Percentiles rank a stretch among this genome's conserved stretches.
These are phyloP conservation scores for Rhynchotus rufescens DNA, from an alignment of 2,797 vertebrate genomes.

Conservation along the genomic window DNA sequence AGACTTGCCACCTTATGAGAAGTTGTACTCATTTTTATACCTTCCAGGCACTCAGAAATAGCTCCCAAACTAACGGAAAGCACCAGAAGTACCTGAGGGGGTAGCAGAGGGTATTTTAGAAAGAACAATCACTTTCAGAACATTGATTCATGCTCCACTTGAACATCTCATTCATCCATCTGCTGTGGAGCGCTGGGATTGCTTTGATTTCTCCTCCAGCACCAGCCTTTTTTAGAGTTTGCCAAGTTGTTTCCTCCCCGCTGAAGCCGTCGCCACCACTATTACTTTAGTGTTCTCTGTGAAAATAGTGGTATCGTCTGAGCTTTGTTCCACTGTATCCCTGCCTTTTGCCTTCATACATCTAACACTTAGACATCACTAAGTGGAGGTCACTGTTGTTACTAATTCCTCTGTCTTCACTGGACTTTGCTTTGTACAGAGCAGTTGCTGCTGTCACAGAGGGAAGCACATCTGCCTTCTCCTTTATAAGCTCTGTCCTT, in stretches of 20 bases:
- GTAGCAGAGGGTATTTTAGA: not conserved
- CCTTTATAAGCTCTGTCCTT: constrained; percentile 9
- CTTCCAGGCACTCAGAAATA: not conserved
- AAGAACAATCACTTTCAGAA: constrained; percentile 21
- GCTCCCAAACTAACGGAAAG: not conserved
- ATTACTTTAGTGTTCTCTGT: not conserved
- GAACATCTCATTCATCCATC: not conserved
- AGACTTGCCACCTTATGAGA: not conserved
- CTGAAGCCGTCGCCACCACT: not conserved
- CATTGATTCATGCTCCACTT: not conserved
- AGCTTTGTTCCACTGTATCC: not conserved
- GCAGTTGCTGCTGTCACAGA: not conserved
- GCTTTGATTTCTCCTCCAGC: not conserved
- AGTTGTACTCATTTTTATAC: not conserved
- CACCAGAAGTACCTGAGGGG: not conserved
- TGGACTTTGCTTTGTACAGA: not conserved
- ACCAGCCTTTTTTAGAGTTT: not conserved
- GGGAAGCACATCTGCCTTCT: not conserved
- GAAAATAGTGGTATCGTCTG: not conserved
- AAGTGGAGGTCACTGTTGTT: not conserved
- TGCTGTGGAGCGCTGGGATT: not conserved
- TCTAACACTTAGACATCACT: not conserved
- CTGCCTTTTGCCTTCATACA: not conserved
- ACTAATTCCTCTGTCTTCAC: not conserved
- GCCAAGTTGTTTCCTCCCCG: not conserved